These are phyloP conservation scores for Rhegmatorhina hoffmannsi DNA, from an alignment of 2,113 vertebrate species.

Conservation along the genomic window DNA sequence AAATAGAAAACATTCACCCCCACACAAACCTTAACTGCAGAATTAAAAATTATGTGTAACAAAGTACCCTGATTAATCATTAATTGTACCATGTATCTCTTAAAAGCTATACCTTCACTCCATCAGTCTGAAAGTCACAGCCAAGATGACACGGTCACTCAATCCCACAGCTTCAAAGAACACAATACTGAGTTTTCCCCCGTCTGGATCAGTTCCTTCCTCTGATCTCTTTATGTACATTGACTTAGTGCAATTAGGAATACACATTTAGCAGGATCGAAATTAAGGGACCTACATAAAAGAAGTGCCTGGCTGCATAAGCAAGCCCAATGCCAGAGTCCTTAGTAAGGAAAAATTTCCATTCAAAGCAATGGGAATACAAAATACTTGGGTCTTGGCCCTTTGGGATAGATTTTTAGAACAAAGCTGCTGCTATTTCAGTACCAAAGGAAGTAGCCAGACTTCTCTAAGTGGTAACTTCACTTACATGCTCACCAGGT, in stretches of 20 bases:
- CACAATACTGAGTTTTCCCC: background rate
- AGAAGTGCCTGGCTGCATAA: background rate
- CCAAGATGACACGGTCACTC: conserved; percentile 27
- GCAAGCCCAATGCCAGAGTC: background rate
- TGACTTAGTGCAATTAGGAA: conserved; percentile 37
- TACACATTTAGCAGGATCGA: background rate
- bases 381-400: background rate
- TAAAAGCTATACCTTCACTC: conserved; percentile 14
- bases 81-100: background rate
- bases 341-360: background rate
- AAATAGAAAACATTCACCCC: conserved; percentile 66
- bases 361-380: background rate
- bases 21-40: conserved; percentile 34
- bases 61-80: conserved; percentile 57
- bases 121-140: conserved; percentile 17
- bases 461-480: background rate
- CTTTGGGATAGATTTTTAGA: background rate
- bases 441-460: background rate
- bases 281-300: conserved; percentile 5
- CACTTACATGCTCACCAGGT: background rate
- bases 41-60: conserved; percentile 51
- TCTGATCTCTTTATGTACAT: conserved; percentile 43
- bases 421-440: conserved; percentile 2
- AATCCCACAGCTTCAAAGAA: conserved; percentile 24
- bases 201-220: background rate